phyloP scores from a whole-genome alignment of 2,888 invertebrate species.

The Fabriciana adippe region DNA sequence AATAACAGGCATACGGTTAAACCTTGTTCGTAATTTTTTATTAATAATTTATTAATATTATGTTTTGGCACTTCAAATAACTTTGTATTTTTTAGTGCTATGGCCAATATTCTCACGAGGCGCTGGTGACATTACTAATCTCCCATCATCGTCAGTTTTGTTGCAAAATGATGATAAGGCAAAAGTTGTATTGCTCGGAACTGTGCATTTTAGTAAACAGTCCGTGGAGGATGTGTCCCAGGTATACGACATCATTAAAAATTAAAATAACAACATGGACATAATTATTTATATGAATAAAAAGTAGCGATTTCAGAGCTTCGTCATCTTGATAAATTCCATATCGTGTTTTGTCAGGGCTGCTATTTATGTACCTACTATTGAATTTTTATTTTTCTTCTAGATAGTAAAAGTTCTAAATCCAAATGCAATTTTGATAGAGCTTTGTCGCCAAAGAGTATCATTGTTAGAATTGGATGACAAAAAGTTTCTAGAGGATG shows the following conservation, averaged over 20 bases:
- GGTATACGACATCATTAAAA: conserved; percentile 44
- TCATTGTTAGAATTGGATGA: conserved; percentile 73
- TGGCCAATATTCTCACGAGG: conserved; percentile 31
- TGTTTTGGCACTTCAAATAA: neutral
- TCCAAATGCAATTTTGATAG: conserved; percentile 74
- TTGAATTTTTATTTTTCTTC: conserved; percentile 21
- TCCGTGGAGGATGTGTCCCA: conserved; percentile 73
- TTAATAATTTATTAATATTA: neutral
- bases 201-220: conserved; percentile 75
- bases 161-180: conserved; percentile 60
- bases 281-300: conserved; percentile 1
- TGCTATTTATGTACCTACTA: neutral
- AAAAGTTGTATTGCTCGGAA: conserved; percentile 71
- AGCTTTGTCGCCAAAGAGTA: conserved; percentile 73
- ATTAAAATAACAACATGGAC: no score
- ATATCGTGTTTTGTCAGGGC: no score
- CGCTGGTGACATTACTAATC: conserved; percentile 32
- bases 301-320: neutral
- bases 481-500: conserved; percentile 75
- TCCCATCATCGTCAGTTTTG: conserved; percentile 64
- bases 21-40: conserved; percentile 1
- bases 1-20: neutral
- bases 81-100: conserved; percentile 35
- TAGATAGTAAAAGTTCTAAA: conserved; percentile 68
- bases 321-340: no score